A percentile compares a stretch with the other conserved stretches of the same genome.
Conservation (phyloP, 2,797 vertebrate species). For the Echiichthys vipera region DNA sequence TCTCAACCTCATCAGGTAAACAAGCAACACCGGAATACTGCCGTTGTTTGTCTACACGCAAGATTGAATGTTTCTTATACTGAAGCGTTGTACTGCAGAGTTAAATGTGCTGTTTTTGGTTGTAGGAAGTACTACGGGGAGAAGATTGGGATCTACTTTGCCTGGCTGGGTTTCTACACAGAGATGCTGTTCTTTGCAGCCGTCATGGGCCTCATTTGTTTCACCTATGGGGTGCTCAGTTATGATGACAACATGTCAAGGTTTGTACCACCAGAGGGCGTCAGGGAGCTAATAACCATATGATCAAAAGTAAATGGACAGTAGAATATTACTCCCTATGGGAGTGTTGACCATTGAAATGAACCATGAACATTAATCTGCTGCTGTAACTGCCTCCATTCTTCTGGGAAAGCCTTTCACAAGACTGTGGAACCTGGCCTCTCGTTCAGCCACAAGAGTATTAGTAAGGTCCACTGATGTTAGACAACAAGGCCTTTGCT, state of each 20-base stretch:
- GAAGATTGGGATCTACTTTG: conserved; percentile 98
- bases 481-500: neutral
- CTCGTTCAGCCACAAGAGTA: neutral
- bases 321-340: neutral
- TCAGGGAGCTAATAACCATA: neutral
- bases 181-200: conserved; percentile 96
- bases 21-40: too few relatives aligned
- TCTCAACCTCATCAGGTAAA: conserved; percentile 93
- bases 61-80: neutral
- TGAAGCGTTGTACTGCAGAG: neutral
- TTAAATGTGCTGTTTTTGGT: conserved; percentile 9
- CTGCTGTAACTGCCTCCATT: neutral
- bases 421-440: neutral
- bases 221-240: conserved; percentile 91
- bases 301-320: conserved; percentile 6
- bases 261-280: conserved; percentile 78
- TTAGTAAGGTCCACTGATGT: neutral
- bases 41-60: neutral
- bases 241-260: conserved; percentile 90
- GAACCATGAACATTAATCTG: neutral
- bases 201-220: conserved; percentile 93
- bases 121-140: conserved; percentile 95
- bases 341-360: neutral
- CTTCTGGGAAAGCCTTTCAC: neutral
- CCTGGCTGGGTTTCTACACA: conserved; percentile 97